Evolutionary conservation across 2,888 invertebrate species (phyloP).

Genomic region (Drosophila phalerata): DNA sequence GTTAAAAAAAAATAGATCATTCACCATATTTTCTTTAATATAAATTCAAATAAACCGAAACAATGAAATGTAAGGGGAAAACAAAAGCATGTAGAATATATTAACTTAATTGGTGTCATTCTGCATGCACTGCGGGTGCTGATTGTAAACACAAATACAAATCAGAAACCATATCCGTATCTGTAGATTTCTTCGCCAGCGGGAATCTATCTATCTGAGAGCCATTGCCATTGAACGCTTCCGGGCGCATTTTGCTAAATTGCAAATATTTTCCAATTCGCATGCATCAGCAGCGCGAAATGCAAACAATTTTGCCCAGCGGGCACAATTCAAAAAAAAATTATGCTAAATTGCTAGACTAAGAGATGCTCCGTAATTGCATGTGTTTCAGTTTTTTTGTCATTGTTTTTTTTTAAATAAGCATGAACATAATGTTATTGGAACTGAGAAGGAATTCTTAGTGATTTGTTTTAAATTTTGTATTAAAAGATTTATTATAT

Average conservation of each 20-base stretch:
- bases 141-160: slow-evolving; percentile 62
- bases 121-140: slow-evolving; percentile 60
- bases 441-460: neutral
- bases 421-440: neutral
- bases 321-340: slow-evolving; percentile 50
- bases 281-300: slow-evolving; percentile 72
- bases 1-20: no score
- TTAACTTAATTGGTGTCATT: slow-evolving; percentile 73
- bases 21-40: no score
- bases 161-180: slow-evolving; percentile 41
- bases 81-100: slow-evolving; percentile 18
- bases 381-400: neutral
- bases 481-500: neutral
- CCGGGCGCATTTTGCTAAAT: slow-evolving; percentile 80
- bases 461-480: neutral
- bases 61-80: neutral
- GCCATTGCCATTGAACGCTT: slow-evolving; percentile 55
- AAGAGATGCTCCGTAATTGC: neutral
- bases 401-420: neutral
- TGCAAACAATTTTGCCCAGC: slow-evolving; percentile 76
- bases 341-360: neutral
- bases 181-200: slow-evolving; percentile 2
- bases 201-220: slow-evolving; percentile 23
- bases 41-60: neutral
- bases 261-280: slow-evolving; percentile 81